A percentile compares a stretch with the other conserved stretches of the same genome.
Evolutionary conservation across 2,113 vertebrate genomes (phyloP).

Genomic region (Meleagris gallopavo): DNA sequence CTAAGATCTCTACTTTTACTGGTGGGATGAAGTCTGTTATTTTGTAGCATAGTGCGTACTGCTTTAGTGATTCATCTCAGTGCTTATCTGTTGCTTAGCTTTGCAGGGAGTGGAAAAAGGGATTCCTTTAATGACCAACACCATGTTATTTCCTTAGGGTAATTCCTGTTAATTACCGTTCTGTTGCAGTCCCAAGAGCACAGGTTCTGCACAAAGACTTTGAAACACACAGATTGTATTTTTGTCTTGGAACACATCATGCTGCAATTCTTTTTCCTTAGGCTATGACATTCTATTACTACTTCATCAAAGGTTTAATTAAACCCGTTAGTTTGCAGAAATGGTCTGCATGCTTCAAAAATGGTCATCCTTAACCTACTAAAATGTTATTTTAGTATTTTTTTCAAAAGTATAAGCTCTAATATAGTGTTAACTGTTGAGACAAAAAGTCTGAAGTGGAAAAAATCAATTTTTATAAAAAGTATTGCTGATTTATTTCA

Average conservation of each 20-base stretch:
- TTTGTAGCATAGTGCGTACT: background rate
- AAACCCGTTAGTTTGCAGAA: conserved; percentile 42
- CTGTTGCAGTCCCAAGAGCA: background rate
- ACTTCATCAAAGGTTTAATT: conserved; percentile 55
- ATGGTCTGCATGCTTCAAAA: conserved; percentile 7
- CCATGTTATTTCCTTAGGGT: conserved; percentile 53
- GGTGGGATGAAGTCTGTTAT: background rate
- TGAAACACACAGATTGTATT: conserved; percentile 25
- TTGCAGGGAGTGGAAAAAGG: background rate
- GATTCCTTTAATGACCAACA: conserved; percentile 46
- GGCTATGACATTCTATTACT: conserved; percentile 41
- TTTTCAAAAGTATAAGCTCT: background rate
- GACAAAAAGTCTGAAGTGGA: background rate
- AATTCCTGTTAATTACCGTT: conserved; percentile 62
- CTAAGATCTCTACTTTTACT: background rate
- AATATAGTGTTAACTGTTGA: background rate
- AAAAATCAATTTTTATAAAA: background rate
- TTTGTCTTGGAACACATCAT: conserved; percentile 34
- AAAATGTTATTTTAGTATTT: background rate
- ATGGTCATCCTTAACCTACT: background rate
- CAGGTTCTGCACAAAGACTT: conserved; percentile 40
- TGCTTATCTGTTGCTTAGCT: background rate
- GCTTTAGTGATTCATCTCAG: background rate
- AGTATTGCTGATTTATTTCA: background rate
- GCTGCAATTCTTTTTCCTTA: conserved; percentile 42